These are phyloP conservation scores for Hyposoter didymator DNA, from an alignment of 2,888 invertebrate genomes.

Conservation along the genomic window DNA sequence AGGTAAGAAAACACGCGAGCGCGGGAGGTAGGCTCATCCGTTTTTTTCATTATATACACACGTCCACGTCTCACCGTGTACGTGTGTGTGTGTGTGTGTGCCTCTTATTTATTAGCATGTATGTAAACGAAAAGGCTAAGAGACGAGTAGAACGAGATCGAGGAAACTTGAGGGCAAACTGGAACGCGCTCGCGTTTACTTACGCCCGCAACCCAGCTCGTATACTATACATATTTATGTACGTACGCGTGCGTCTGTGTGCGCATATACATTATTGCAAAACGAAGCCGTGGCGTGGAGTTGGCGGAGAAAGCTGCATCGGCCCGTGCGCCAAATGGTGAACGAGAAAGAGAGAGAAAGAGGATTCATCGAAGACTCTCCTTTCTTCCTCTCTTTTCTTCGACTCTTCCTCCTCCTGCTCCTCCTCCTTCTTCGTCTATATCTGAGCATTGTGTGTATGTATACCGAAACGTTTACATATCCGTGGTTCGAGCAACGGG, in stretches of 20 bases:
- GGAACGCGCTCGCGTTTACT: conserved; percentile 63
- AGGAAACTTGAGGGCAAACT: conserved; percentile 49
- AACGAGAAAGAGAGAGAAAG: conserved; percentile 47
- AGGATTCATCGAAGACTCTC: conserved; percentile 18
- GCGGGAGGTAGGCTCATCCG: conserved; percentile 41
- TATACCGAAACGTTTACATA: conserved; percentile 25
- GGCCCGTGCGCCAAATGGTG: conserved; percentile 28
- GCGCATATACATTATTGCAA: conserved; percentile 25
- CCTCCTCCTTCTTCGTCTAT: conserved; percentile 11
- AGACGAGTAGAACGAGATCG: conserved; percentile 51
- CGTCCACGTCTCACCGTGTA: not conserved
- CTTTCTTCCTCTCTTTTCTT: conserved; percentile 41
- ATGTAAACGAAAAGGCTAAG: conserved; percentile 24
- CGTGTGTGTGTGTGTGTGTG: not conserved
- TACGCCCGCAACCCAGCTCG: conserved; percentile 35
- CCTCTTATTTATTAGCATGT: conserved; percentile 18
- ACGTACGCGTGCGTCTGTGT: not conserved
- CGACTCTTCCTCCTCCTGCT: not conserved
- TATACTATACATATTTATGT: not conserved
- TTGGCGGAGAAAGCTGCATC: conserved; percentile 62
- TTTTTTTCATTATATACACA: not conserved
- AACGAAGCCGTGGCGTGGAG: conserved; percentile 22
- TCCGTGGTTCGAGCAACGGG: conserved; percentile 52
- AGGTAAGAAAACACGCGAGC: conserved; percentile 35
- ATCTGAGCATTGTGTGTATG: not conserved